Base-by-base conservation (phyloP, 2,888 invertebrate species). In the Glyphotaelius pellucidus region DNA sequence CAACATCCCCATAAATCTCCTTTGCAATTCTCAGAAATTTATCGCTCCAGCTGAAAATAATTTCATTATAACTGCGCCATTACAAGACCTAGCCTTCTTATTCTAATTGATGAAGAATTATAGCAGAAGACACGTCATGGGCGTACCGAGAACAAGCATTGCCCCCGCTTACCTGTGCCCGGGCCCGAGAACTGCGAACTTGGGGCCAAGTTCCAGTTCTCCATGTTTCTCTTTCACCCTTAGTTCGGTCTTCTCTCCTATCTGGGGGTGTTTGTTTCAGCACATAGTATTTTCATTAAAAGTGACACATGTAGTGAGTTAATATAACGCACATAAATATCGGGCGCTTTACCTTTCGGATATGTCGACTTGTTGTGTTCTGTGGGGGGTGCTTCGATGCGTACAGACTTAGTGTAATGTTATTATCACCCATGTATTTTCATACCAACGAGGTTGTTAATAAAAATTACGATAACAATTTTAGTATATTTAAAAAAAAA, bases 321-420 rank as follows among this genome's bases (percentile, higher is more conserved):
- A 96, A 96, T 96, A 96, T 96, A 95, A 95, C 95, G 95, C 95
- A 95, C 96, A 96, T 96, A 96, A 96, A 96, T 96, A 96, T 96
- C 80, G 85, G 89, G 89, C 91, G 95, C 92, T 95, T 91, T 91
- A 90, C 91, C 89, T 90, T 80, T 92, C 91, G 79, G 89, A 52
- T 89, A n/a, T 79, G 89, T 89, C 80, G 80, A 80, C 38, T 80
- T 31, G 88, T 5, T 79, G 42, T 86, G 91, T 92, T 88, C 67
- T 88, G 47, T 25, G 25, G 3, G 86, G 87, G 85, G 89, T 87
- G 91, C 84, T 86, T 87, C 80, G 15, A 81, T 88, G n/a, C 42
- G 38, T 85, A 35, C 67, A n/a, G 67, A 25, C 25, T 67, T 67
- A n/a, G 19, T 67, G 67, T 67, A 7, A 67, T 25, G 67, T 67